Base-by-base conservation (phyloP, 2,888 invertebrate genomes). In the Alloplasta piceator region DNA sequence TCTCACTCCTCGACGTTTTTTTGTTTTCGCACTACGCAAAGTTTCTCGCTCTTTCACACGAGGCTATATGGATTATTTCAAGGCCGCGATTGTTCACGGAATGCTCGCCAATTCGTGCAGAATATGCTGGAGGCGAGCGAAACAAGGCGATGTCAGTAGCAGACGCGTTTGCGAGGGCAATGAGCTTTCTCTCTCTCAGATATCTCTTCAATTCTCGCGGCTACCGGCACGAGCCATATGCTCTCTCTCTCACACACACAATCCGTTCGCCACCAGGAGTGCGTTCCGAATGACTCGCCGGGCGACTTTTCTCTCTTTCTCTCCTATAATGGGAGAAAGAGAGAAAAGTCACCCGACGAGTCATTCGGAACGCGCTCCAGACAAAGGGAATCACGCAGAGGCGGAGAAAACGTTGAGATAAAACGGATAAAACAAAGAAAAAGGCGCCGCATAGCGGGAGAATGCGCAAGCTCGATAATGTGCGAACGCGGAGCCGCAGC, bases 401-500 rank as follows among this genome's bases (percentile, higher is more conserved):
- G 1, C n/a, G 56, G 61, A 56, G 67, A 64, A 48, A 55, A n/a
- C 12, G 39, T 26, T 10, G 38, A n/a, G 46, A 64, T 56, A 50
- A 39, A 39, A 68, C 43, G 46, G 39, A 26, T 36, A 46, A 46
- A 26, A 26, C 26, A 46, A 41, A 36, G 6, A 10, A 41, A 61
- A 6, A 12, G 26, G 9, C 38, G n/a, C 4, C 52, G 48, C 5
- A 38, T 58, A 26, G 60, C 56, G 66, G 55, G 61, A 41, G 64
- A 80, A 80, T 72, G 81, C 81, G 81, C 81, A 78, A 70, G 78
- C 64, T 68, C 80, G 73, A 55, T 78, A 68, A 70, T 70, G 63
- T 71, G 68, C 80, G 77, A 77, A 81, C 46, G 38, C 38, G 41
- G 66, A 74, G 77, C 77, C 70, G 81, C 81, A 76, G 63, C 48